These are phyloP conservation scores for Lucifuga dentata DNA, from an alignment of 2,113 vertebrate species.

Conservation along the genomic window DNA sequence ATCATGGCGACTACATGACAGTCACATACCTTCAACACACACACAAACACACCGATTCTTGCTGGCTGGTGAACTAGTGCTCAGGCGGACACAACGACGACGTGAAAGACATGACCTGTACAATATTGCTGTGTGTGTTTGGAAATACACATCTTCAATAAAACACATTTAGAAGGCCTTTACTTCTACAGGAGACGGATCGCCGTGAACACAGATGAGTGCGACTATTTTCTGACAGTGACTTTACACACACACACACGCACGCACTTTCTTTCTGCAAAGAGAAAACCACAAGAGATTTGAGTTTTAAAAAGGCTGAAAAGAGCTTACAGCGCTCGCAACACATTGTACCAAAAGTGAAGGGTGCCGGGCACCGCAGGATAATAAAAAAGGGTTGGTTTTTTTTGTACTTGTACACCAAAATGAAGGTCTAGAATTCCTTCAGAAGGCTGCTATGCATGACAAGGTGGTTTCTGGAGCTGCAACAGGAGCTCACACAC, in stretches of 20 bases:
- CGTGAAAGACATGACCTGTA: conserved; percentile 75
- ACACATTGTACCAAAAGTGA: conserved; percentile 63
- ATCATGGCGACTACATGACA: conserved; percentile 57
- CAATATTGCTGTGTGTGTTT: conserved; percentile 83
- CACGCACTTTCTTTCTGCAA: conserved; percentile 54
- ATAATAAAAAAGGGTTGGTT: conserved; percentile 19
- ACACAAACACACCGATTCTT: conserved; percentile 28
- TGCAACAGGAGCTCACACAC: conserved; percentile 28
- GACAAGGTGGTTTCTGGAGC: conserved; percentile 33
- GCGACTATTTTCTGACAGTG: conserved; percentile 62
- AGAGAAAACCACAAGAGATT: conserved; percentile 56
- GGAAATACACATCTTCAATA: conserved; percentile 70
- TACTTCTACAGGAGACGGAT: conserved; percentile 60
- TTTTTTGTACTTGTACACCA: conserved; percentile 45
- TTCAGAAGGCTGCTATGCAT: conserved; percentile 60
- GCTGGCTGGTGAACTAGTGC: conserved; percentile 83
- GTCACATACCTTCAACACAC: conserved; percentile 10
- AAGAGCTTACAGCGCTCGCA: conserved; percentile 58
- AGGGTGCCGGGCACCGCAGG: conserved; percentile 50
- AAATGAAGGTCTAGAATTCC: conserved; percentile 42
- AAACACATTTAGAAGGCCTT: conserved; percentile 77
- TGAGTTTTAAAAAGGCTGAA: conserved; percentile 42
- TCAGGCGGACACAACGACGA: conserved; percentile 71
- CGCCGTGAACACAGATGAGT: conserved; percentile 56
- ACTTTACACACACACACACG: conserved; percentile 42